A percentile compares a stretch with the other conserved stretches of the same genome.
Conservation (phyloP, 2,888 invertebrate species). For the Chrysomela aeneicollis region DNA sequence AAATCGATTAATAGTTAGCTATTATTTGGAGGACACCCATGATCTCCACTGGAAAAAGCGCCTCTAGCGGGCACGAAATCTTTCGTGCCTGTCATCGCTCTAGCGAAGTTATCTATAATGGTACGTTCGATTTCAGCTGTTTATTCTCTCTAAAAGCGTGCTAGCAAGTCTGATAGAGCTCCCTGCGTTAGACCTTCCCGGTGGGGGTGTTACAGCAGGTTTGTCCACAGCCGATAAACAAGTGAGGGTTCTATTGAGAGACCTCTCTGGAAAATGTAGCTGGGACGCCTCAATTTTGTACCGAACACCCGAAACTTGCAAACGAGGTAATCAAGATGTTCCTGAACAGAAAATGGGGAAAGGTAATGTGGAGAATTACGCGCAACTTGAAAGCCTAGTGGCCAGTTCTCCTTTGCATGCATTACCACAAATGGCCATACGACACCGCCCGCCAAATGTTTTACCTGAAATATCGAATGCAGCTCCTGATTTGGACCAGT, state of each 20-base stretch:
- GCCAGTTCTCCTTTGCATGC: constrained; percentile 44
- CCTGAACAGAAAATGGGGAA: constrained; percentile 2
- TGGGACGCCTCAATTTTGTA: constrained; percentile 96
- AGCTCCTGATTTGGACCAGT: constrained; percentile 88
- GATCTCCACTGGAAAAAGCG: too few species aligned
- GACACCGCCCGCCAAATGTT: constrained; percentile 77
- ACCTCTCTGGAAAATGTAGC: constrained; percentile 92
- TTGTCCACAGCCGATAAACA: constrained; percentile 82
- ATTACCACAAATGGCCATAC: constrained; percentile 72
- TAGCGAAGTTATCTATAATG: too few species aligned
- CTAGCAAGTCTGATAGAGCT: constrained; percentile 90
- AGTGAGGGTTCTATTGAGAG: constrained; percentile 82
- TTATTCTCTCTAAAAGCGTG: constrained; percentile 84
- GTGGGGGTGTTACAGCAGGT: constrained; percentile 79
- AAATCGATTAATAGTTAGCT: too few species aligned
- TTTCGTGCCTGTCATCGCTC: too few species aligned
- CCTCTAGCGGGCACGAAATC: too few species aligned
- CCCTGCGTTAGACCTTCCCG: constrained; percentile 82
- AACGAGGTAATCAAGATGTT: constrained; percentile 1
- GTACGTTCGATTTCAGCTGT: constrained; percentile 79
- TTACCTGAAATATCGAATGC: constrained; percentile 83
- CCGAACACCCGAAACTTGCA: constrained; percentile 70
- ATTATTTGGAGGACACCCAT: too few species aligned
- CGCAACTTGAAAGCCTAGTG: constrained; percentile 57
- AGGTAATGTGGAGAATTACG: constrained; percentile 37